Conservation (phyloP, 2,113 vertebrate species). For the Tauraco erythrolophus region DNA sequence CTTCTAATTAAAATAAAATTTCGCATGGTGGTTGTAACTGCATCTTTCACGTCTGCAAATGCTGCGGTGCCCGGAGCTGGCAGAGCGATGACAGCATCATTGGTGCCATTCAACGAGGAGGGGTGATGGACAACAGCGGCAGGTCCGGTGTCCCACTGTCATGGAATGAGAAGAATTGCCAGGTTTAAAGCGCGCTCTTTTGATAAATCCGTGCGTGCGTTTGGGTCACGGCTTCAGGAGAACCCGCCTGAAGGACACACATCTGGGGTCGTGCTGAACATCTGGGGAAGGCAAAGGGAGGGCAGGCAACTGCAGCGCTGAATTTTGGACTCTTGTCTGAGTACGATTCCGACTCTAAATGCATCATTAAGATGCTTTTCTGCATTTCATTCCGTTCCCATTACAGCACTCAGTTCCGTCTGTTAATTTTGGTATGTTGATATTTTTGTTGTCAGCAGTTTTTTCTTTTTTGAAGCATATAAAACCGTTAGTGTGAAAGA, state of each 20-base stretch:
- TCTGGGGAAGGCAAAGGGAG: not conserved
- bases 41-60: not conserved
- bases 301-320: accelerated
- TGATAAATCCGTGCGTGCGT: accelerated
- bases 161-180: not conserved
- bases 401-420: slow-evolving; percentile 30
- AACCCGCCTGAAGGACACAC: accelerated
- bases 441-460: slow-evolving; percentile 79
- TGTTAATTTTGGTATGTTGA: slow-evolving; percentile 71
- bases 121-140: not conserved
- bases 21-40: not conserved
- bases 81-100: accelerated
- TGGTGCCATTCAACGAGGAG: accelerated
- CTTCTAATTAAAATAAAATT: slow-evolving; percentile 8
- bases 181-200: not conserved
- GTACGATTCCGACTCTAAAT: not conserved
- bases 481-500: slow-evolving; percentile 75
- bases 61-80: not conserved
- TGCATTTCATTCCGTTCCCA: slow-evolving; percentile 42
- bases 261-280: accelerated
- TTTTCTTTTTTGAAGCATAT: slow-evolving; percentile 30
- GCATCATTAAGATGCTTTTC: slow-evolving; percentile 14
- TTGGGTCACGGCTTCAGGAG: not conserved
- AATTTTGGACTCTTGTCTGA: slow-evolving; percentile 9
- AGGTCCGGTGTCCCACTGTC: not conserved